These are phyloP conservation scores for Botia almorhae DNA, from an alignment of 2,797 vertebrate genomes.

Conservation along the genomic window DNA sequence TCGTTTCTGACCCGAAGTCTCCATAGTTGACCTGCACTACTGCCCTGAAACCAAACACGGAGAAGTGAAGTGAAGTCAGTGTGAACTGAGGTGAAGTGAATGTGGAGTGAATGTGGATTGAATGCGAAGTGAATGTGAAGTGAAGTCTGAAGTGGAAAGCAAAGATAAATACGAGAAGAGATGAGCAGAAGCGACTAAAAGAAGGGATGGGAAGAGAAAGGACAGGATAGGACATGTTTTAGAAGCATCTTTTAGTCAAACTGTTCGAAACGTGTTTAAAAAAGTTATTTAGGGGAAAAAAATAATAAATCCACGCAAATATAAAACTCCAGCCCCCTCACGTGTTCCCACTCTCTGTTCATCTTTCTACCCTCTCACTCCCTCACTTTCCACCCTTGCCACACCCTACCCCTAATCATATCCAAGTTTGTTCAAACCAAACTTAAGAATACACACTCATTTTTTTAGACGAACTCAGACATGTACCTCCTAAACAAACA, in stretches of 20 bases:
- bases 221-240: neutral
- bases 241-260: constrained; percentile 1
- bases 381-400: constrained; percentile 12
- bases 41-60: constrained; percentile 38
- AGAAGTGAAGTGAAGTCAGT: constrained; percentile 16
- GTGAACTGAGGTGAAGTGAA: constrained; percentile 7
- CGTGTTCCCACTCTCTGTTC: neutral
- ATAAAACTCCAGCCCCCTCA: neutral
- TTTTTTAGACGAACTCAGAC: neutral
- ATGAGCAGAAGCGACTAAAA: no score
- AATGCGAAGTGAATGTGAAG: no score
- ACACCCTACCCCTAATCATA: constrained; percentile 12
- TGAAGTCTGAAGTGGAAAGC: neutral
- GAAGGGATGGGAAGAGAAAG: neutral
- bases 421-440: neutral
- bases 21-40: constrained; percentile 76
- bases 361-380: neutral
- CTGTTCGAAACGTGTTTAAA: neutral
- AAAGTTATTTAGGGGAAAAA: neutral
- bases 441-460: neutral
- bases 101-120: no score
- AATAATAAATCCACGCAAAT: neutral
- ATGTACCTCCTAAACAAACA: neutral
- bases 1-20: constrained; percentile 87
- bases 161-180: neutral